Base-by-base conservation (phyloP, 1,140 invertebrate species). In the Ostrea denselamellosa region DNA sequence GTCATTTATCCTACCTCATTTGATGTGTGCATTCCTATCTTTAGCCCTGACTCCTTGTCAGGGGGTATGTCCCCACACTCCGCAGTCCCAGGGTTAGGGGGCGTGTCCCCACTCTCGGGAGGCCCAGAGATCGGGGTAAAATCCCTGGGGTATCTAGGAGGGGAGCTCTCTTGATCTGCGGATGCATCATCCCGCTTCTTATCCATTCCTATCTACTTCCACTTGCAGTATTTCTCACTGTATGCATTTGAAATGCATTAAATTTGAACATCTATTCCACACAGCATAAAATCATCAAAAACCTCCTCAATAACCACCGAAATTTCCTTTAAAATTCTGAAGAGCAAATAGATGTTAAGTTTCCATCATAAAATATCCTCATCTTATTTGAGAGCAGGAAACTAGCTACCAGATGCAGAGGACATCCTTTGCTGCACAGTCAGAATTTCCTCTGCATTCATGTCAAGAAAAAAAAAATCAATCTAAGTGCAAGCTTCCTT, bases 371-470 rank as follows among this genome's bases (percentile, higher is more conserved):
- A 44, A 44, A 44, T 2, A 44, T 62, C 14, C 5, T 62, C 5
- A 17, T 62, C n/a, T 14, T 19, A 62, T 19, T 19, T 62, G 14
- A 62, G n/a, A 58, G 56, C 56, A 58, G 56, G 19, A 7, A 62
- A 62, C 17, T 7, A 62, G 14, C 19, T 5, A 19, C 56, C 56
- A 77, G 25, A 77, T 77, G 68, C 25, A 12, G 10, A 3, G 12
- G 8, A 34, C 68, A 77, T 77, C 68, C 25, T 25, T 28, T 77
- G 68, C 28, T 77, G 25, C 25, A 77, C 4, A 77, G 68, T 34
- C 25, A 77, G 68, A 77, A 34, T 77, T 77, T 77, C 68, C 68
- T 77, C 68, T 77, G 68, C 25, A 2, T 58, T 58, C n/a, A n/a
- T n/a, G 56, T 58, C 17, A 62, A 17, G 34, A 44, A 44, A 44